These are phyloP conservation scores for Drosophila heteroneura DNA, from an alignment of 2,888 invertebrate genomes.

Conservation along the genomic window DNA sequence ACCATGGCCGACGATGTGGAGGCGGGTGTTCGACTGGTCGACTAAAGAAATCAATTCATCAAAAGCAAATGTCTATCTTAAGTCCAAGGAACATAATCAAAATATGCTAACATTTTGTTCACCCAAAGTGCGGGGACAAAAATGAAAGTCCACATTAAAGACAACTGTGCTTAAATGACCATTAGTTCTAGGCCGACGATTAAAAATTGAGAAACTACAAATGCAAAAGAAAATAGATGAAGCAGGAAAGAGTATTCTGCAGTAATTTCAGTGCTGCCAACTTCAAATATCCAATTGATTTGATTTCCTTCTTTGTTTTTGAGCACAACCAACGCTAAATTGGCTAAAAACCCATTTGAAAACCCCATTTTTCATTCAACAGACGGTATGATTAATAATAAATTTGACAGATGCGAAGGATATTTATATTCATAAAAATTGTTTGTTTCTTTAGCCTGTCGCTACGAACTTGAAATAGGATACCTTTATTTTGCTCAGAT, in stretches of 20 bases:
- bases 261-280: constrained; percentile 39
- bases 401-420: not conserved
- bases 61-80: constrained; percentile 4
- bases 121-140: not conserved
- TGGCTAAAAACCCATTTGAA: not conserved
- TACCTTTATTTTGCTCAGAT: constrained; percentile 37
- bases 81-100: constrained; percentile 47
- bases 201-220: constrained; percentile 12
- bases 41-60: constrained; percentile 36
- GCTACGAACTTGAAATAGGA: not conserved
- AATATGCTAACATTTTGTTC: constrained; percentile 7
- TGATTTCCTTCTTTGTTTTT: not conserved
- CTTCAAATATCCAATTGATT: not conserved
- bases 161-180: constrained; percentile 13
- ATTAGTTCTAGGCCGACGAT: constrained; percentile 24
- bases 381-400: not conserved
- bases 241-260: not conserved
- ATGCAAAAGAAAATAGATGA: not conserved
- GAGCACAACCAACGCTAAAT: not conserved
- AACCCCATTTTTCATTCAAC: not conserved
- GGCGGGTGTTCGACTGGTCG: constrained; percentile 63
- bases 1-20: constrained; percentile 68
- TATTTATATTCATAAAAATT: not conserved
- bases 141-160: constrained; percentile 8
- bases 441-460: not conserved